A percentile compares a stretch with the other conserved stretches of the same genome.
phyloP scores from a whole-genome alignment of 2,888 invertebrate genomes.

The Lycocerus yunnanus region DNA sequence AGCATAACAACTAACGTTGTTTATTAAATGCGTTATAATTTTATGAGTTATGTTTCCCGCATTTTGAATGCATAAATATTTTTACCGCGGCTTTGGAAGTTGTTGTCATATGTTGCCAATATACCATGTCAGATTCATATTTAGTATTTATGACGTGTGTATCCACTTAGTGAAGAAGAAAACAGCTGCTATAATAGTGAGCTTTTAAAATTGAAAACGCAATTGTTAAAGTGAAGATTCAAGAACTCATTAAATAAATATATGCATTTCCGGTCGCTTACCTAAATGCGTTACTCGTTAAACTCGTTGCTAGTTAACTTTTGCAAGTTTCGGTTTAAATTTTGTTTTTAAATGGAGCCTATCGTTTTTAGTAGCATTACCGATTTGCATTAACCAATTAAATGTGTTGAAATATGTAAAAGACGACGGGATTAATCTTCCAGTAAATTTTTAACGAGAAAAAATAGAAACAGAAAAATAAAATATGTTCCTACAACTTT shows the following conservation, averaged over 20 bases:
- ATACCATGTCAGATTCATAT: constrained; percentile 35
- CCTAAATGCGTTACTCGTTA: constrained; percentile 11
- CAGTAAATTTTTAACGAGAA: constrained; percentile 31
- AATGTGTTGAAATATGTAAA: constrained; percentile 33
- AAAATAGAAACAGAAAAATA: constrained; percentile 17
- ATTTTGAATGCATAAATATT: constrained; percentile 37
- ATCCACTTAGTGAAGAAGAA: constrained; percentile 42
- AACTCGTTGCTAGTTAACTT: constrained; percentile 1
- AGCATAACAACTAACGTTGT: constrained; percentile 43
- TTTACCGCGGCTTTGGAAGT: constrained; percentile 33
- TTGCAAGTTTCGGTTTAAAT: constrained; percentile 2
- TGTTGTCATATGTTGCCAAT: constrained; percentile 37
- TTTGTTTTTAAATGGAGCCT: constrained; percentile 24
- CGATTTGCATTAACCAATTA: constrained; percentile 34
- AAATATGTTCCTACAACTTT: constrained; percentile 16
- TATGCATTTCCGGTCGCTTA: constrained; percentile 6
- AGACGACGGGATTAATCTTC: constrained; percentile 30
- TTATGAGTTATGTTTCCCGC: constrained; percentile 44
- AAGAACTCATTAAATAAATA: constrained; percentile 6
- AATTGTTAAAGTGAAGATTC: constrained; percentile 13
- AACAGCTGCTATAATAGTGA: constrained; percentile 39
- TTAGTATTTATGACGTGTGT: constrained; percentile 45
- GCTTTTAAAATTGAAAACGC: constrained; percentile 4
- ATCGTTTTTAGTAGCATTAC: constrained; percentile 21
- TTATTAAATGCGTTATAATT: constrained; percentile 39